These are phyloP conservation scores for Cotesia typhae DNA, from an alignment of 1,140 invertebrate genomes.

Conservation along the genomic window DNA sequence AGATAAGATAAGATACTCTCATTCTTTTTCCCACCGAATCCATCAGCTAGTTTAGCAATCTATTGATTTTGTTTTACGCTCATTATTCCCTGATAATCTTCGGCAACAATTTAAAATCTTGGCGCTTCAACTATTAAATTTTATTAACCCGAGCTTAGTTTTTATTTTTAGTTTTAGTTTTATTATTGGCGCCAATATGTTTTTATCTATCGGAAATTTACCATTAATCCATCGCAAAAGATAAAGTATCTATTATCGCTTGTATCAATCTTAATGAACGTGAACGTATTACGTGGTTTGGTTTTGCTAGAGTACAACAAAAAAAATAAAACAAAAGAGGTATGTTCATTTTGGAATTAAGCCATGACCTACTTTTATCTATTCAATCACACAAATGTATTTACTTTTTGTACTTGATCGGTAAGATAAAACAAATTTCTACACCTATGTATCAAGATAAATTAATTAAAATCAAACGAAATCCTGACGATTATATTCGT, in stretches of 20 bases:
- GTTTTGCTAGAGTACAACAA: neutral
- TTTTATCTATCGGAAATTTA: slow-evolving; percentile 9
- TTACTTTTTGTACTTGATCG: too few relatives aligned
- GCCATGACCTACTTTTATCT: slow-evolving; percentile 15
- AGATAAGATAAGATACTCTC: too few relatives aligned
- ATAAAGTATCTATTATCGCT: slow-evolving; percentile 13
- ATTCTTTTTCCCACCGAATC: neutral
- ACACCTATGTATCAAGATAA: slow-evolving; percentile 20
- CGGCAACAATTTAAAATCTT: slow-evolving; percentile 11
- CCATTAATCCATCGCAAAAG: slow-evolving; percentile 11
- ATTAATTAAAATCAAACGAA: slow-evolving; percentile 33
- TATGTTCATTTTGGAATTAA: slow-evolving; percentile 8
- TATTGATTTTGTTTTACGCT: neutral
- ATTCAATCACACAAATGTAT: too few relatives aligned
- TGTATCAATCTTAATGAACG: slow-evolving; percentile 11
- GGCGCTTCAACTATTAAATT: neutral
- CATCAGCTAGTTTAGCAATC: neutral
- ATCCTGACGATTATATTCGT: slow-evolving; percentile 18
- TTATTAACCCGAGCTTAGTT: too few relatives aligned
- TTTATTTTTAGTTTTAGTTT: slow-evolving; percentile 4
- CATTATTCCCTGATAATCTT: neutral
- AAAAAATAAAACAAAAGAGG: neutral
- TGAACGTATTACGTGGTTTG: neutral
- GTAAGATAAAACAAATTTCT: slow-evolving; percentile 11
- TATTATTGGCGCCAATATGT: slow-evolving; percentile 20